Base-by-base conservation (phyloP, 2,113 vertebrate genomes). In the Oncorhynchus gorbuscha region DNA sequence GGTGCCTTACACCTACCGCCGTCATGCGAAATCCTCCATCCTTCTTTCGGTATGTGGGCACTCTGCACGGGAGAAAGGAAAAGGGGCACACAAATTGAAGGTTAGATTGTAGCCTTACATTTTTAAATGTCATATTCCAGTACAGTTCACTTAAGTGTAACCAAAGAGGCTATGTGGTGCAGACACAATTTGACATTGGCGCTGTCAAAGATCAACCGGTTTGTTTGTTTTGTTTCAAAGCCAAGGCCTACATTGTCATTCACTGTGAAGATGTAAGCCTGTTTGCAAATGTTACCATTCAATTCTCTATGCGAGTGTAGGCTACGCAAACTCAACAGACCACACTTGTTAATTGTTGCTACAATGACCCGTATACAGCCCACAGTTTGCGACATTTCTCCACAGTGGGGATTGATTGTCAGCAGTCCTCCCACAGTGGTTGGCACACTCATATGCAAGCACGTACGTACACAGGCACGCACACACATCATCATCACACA, bases 11-110 rank as follows among this genome's bases (percentile, higher is more conserved):
- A 93, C 92, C 83, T 93, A 94, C 94, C 93, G 75, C 94, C 93
- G 74, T 92, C 92, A 91, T 92, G 88, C 81, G 89, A 84, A 87
- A 45, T 45, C 39, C 84, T 87, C 55, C 84, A 92, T 86, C 81
- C 84, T 84, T 86, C 91, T 85, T 76, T 91, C 80, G 93, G 92
- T 92, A 94, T 91, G 86, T 94, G 91, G 85, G 93, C 93, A 86
- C 90, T 94, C 94, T 94, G 91, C 72, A 78, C 73, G 59, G 77
- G 51, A 82, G 59, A 65, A 66, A 62, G 72, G 11, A 18, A 32
- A 20, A 22, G 13, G 39, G 39, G 39, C 24, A 32, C 67, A 51
- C 65, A 35, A 45, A 64, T 91, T 88, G 85, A 83, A 62, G 66
- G 28, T 69, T 69, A 69, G 7, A 69, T 35, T 39, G 28, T 20